Conservation (phyloP, 2,113 vertebrate genomes). For the Australoheros scitulus region DNA sequence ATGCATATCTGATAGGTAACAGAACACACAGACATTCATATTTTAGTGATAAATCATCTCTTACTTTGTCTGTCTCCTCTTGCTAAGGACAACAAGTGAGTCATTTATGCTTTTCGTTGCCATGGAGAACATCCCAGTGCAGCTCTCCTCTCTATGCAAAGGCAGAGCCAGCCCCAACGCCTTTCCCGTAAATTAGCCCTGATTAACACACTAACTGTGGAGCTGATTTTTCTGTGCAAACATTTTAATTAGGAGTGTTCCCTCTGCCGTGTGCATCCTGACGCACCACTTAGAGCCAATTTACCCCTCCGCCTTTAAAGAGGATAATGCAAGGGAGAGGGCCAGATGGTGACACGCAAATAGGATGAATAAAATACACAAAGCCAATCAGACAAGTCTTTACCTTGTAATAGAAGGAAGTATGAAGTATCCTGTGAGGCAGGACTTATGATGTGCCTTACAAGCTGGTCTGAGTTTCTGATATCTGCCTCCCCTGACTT, state of each 20-base stretch:
- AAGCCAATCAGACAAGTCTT: slow-evolving; percentile 1
- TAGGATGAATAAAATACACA: slow-evolving; percentile 54
- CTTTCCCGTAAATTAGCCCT: slow-evolving; percentile 75
- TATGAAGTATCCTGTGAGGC: not conserved
- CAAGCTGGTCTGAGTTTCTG: not conserved
- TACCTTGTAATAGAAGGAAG: slow-evolving; percentile 43
- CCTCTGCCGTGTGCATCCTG: slow-evolving; percentile 75
- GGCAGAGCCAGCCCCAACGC: slow-evolving; percentile 39
- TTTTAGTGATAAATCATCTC: slow-evolving; percentile 1
- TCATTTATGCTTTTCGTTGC: slow-evolving; percentile 63
- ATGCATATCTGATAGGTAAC: slow-evolving; percentile 32
- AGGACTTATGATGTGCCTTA: not conserved
- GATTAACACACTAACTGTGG: slow-evolving; percentile 79
- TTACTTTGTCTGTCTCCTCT: slow-evolving; percentile 8
- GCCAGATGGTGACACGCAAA: slow-evolving; percentile 72
- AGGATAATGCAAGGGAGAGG: slow-evolving; percentile 61
- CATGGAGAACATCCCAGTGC: slow-evolving; percentile 70
- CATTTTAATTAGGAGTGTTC: slow-evolving; percentile 81
- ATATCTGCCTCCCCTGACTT: not conserved
- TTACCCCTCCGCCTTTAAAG: slow-evolving; percentile 68
- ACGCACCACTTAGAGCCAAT: slow-evolving; percentile 78
- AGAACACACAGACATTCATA: slow-evolving; percentile 15
- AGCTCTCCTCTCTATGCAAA: slow-evolving; percentile 12
- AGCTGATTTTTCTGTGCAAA: slow-evolving; percentile 81
- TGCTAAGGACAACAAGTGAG: slow-evolving; percentile 30